These are phyloP conservation scores for Limnodromus scolopaceus DNA, from an alignment of 2,797 vertebrate genomes.

Conservation along the genomic window DNA sequence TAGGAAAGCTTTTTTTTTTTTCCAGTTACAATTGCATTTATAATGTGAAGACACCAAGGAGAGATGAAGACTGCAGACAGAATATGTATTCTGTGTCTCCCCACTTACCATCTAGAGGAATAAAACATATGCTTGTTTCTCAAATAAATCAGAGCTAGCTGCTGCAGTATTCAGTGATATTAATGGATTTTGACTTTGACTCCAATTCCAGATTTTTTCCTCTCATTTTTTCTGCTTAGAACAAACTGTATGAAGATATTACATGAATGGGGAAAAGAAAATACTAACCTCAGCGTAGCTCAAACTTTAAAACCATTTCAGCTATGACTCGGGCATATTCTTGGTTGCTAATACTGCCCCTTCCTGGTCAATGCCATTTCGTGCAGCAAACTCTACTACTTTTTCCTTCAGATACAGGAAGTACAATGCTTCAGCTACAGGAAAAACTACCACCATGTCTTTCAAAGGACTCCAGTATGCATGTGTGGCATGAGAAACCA, in stretches of 20 bases:
- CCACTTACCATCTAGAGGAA: background rate
- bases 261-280: background rate
- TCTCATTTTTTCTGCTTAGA: background rate
- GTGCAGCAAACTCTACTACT: background rate
- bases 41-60: background rate
- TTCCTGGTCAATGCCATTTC: background rate
- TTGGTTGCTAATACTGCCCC: background rate
- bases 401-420: background rate
- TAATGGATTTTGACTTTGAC: background rate
- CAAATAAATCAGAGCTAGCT: background rate
- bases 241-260: background rate
- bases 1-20: background rate
- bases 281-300: background rate
- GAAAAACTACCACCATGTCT: background rate
- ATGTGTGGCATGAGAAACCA: background rate
- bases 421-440: background rate
- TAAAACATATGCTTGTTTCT: background rate
- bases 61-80: background rate
- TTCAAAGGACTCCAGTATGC: background rate
- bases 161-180: background rate
- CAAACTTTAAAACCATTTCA: background rate
- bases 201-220: background rate
- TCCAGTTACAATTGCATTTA: background rate
- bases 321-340: background rate
- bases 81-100: background rate